Percentiles rank a stretch among this genome's conserved stretches.
Evolutionary conservation across 1,140 invertebrate species (phyloP).

Genomic region (Drosophila nigromelanica): DNA sequence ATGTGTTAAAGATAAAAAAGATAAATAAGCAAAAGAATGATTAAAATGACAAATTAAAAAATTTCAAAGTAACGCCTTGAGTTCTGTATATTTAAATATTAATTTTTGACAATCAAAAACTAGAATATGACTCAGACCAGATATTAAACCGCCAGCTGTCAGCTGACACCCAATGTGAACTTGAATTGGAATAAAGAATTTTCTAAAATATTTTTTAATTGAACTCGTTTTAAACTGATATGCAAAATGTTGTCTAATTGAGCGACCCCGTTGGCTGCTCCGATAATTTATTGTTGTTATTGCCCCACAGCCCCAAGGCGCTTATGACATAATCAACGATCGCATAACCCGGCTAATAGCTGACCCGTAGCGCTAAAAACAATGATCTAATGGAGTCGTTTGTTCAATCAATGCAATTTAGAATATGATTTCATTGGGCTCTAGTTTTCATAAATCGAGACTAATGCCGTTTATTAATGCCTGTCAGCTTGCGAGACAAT

Average conservation of each 20-base stretch:
- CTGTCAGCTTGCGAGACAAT: slow-evolving; percentile 49
- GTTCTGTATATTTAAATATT: neutral
- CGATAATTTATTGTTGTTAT: slow-evolving; percentile 11
- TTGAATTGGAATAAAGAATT: slow-evolving; percentile 15
- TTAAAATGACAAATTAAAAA: neutral
- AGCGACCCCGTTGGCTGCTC: slow-evolving; percentile 14
- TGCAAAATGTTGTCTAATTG: slow-evolving; percentile 59
- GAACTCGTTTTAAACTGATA: slow-evolving; percentile 68
- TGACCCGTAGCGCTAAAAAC: neutral
- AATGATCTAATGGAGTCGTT: slow-evolving; percentile 63
- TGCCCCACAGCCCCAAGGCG: slow-evolving; percentile 4
- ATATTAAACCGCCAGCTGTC: neutral
- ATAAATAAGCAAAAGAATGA: too few species aligned
- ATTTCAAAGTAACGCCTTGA: neutral
- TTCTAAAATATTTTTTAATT: slow-evolving; percentile 61
- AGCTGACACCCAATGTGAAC: slow-evolving; percentile 2
- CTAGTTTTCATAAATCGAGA: slow-evolving; percentile 38
- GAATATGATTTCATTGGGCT: slow-evolving; percentile 68
- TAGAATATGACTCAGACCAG: neutral
- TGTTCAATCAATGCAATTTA: slow-evolving; percentile 69
- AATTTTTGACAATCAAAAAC: slow-evolving; percentile 1
- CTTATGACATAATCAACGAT: slow-evolving; percentile 61
- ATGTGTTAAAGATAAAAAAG: too few species aligned
- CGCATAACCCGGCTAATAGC: slow-evolving; percentile 8
- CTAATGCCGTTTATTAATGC: slow-evolving; percentile 47